Percentiles rank a stretch among this genome's conserved stretches.
Evolutionary conservation across 2,797 vertebrate genomes (phyloP).

Genomic region (Acanthis flammea): DNA sequence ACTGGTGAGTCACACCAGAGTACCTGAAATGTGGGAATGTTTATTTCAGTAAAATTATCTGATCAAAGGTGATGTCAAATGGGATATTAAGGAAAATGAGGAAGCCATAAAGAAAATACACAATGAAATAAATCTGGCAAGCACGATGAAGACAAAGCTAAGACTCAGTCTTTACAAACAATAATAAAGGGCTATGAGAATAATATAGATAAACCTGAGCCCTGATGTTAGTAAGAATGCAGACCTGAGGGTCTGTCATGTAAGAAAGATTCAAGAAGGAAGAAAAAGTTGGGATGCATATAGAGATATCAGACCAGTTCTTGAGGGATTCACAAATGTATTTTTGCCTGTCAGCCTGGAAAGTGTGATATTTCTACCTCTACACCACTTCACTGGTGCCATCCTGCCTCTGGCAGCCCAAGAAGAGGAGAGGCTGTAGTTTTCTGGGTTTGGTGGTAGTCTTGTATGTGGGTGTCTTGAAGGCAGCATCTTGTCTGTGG

Average conservation of each 20-base stretch:
- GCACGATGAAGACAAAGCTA: neutral
- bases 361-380: no score
- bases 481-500: accelerated
- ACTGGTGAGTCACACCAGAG: neutral
- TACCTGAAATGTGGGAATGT: neutral
- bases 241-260: neutral
- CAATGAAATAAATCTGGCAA: neutral
- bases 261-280: neutral
- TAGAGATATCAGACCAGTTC: neutral
- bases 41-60: neutral
- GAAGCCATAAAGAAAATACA: neutral
- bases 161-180: neutral
- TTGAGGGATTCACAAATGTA: neutral
- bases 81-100: neutral
- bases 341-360: neutral
- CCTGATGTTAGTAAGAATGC: neutral
- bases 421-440: accelerated
- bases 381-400: neutral
- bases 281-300: neutral
- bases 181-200: neutral
- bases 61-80: neutral
- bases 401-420: neutral
- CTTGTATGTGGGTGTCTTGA: neutral
- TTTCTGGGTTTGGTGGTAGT: neutral
- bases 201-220: neutral